Percentiles rank a stretch among this genome's conserved stretches.
These are phyloP conservation scores for Spheniscus mendiculus DNA, from an alignment of 2,113 vertebrate species.

Conservation along the genomic window DNA sequence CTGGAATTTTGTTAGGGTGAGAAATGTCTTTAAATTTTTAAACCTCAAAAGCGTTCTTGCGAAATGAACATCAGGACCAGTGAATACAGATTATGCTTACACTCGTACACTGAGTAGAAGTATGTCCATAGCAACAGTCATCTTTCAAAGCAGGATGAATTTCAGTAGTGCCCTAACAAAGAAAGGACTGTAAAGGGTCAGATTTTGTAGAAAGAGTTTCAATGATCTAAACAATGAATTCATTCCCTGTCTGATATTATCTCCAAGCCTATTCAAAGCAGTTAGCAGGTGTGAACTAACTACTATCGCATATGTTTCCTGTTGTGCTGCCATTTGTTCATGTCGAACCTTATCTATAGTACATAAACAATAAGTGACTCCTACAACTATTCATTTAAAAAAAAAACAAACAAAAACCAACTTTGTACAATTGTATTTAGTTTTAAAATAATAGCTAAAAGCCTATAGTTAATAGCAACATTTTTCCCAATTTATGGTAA, in stretches of 20 bases:
- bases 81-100: background rate
- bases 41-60: background rate
- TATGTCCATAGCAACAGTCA: background rate
- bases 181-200: background rate
- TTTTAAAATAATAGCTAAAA: background rate
- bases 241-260: background rate
- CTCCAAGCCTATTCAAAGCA: conserved; percentile 23
- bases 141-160: background rate
- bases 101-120: background rate
- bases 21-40: background rate
- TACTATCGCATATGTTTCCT: conserved; percentile 22
- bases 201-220: background rate
- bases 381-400: background rate
- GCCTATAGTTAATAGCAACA: background rate
- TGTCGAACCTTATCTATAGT: background rate
- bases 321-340: conserved; percentile 20
- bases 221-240: background rate
- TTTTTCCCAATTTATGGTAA: background rate
- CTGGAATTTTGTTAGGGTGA: background rate
- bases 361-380: background rate
- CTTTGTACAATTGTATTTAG: background rate
- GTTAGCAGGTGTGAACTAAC: conserved; percentile 45
- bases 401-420: too few species aligned
- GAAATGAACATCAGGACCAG: background rate
- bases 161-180: conserved; percentile 2